A percentile compares a stretch with the other conserved stretches of the same genome.
Evolutionary conservation across 2,113 vertebrate genomes (phyloP).

Genomic region (Phalacrocorax aristotelis): DNA sequence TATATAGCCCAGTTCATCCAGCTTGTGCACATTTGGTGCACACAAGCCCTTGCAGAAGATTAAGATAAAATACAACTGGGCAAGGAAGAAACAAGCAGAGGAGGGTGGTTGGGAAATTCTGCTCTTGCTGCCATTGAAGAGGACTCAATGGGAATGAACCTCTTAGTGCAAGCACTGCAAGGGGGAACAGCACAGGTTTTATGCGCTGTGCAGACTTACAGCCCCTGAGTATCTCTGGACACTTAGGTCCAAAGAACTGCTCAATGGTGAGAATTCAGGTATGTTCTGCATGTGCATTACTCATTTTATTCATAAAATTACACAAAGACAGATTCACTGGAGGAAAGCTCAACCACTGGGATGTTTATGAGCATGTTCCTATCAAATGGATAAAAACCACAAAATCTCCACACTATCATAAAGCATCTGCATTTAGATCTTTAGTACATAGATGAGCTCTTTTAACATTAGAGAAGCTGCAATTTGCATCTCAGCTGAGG

Average conservation of each 20-base stretch:
- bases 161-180: not conserved
- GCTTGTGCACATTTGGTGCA: not conserved
- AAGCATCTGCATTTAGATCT: not conserved
- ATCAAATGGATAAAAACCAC: slow-evolving; percentile 6
- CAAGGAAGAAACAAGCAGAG: not conserved
- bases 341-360: not conserved
- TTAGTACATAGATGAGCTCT: not conserved
- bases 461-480: not conserved
- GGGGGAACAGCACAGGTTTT: not conserved
- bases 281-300: not conserved
- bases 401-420: not conserved
- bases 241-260: not conserved
- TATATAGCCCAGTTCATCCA: not conserved
- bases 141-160: not conserved
- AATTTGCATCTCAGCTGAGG: not conserved
- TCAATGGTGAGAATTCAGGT: not conserved
- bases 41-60: not conserved
- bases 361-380: not conserved
- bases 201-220: not conserved
- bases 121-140: not conserved
- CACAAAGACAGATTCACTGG: not conserved
- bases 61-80: not conserved
- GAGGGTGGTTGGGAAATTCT: not conserved
- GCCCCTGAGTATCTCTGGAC: not conserved
- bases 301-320: not conserved